Base-by-base conservation (phyloP, 1,140 invertebrate genomes). In the Zaprionus inermis region DNA sequence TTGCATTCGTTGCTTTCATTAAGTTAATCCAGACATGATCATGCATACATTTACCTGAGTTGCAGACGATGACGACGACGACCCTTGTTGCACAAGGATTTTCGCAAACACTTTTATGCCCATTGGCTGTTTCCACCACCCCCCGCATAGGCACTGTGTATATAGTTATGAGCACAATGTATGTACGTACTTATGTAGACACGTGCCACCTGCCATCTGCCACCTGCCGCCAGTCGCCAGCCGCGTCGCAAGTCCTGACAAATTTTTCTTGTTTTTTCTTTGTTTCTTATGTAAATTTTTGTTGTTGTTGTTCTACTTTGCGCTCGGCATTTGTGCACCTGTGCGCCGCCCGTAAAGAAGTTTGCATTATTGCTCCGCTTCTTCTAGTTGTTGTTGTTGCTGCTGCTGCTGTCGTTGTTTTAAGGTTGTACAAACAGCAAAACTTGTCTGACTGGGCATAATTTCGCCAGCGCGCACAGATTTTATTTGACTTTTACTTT, bases 21-120 rank as follows among this genome's bases (percentile, higher is more conserved):
- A 91, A 81, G 75, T 85, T 91, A 91, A 91, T 91, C 88, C 89
- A 83, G 83, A 91, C 88, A 91, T 91, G 88, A 91, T 91, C 83
- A 84, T 79, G 88, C 88, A 89, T 91, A 89, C 76, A 86, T 79
- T 67, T 78, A 75, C 57, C 61, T 66, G 36, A 49, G 54, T 65
- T 54, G 56, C 58, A 60, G 60, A 64, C 60, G 20, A 36, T 4
- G 49, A 55, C 59, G 49, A 32, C 38, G 55, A 6, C 51, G 67
- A 59, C 56, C 56, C 70, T 54, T 66, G 44, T 56, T 46, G 44
- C 60, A 55, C 51, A 61, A 63, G 59, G 64, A 71, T 70, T 75
- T 71, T 64, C 30, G 16, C 61, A 22, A 76, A 76, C 74, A 76
- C 59, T 72, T 76, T 72, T 24, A 55, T 76, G 58, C 64, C 70